Percentiles rank a stretch among this genome's conserved stretches.
These are phyloP conservation scores for Leptosomus discolor DNA, from an alignment of 2,113 vertebrate genomes.

Conservation along the genomic window DNA sequence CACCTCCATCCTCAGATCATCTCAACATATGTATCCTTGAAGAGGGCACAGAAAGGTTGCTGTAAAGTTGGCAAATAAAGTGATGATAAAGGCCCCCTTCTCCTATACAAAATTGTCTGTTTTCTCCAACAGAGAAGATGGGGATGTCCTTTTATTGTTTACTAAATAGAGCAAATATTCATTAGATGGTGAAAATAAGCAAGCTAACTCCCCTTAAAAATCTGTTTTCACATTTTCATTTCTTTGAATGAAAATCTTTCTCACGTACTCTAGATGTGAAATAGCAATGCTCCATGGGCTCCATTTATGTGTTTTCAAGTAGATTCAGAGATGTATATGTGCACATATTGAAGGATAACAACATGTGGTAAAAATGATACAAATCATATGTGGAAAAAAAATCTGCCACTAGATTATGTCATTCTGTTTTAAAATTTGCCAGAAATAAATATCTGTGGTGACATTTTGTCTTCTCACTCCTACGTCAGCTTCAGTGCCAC, in stretches of 20 bases:
- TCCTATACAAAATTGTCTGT: not conserved
- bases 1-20: not conserved
- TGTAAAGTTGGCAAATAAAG: not conserved
- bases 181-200: not conserved
- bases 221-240: not conserved
- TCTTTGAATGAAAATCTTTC: not conserved
- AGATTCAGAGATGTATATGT: not conserved
- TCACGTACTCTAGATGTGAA: not conserved
- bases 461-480: not conserved
- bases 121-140: not conserved
- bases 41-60: not conserved
- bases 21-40: not conserved
- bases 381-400: not conserved
- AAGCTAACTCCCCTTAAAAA: not conserved
- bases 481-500: rapidly evolving
- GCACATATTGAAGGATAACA: not conserved
- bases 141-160: not conserved
- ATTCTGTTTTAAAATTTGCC: not conserved
- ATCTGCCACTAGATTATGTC: not conserved
- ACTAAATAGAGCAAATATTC: not conserved
- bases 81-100: not conserved
- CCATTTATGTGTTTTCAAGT: not conserved
- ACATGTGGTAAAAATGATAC: rapidly evolving
- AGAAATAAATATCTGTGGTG: not conserved
- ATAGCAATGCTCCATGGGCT: not conserved